Evolutionary conservation across 2,797 vertebrate species (phyloP), one percentile per base, ranked within the genome.

Genomic region (Cossypha heuglini): DNA sequence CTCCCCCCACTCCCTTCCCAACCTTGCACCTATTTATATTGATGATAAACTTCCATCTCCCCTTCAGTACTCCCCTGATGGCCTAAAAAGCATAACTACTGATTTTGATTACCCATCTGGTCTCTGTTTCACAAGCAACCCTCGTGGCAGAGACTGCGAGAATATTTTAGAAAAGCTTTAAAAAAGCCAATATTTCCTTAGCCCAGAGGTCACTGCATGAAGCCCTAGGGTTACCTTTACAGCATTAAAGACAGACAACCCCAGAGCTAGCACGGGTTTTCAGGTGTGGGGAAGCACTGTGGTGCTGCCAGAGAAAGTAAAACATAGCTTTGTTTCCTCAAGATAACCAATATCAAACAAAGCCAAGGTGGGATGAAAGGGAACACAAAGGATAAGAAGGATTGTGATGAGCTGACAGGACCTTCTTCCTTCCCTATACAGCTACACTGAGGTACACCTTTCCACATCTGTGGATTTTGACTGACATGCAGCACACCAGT

Each of bases 11-110:
- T 78, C 43, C 58, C 72, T 52, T 92, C 69, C 54, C 85, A 94
- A 64, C 48, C 37, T 63, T 91, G 66, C 37, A 74, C 49, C 74
- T 94, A 90, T 95, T 94, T 93, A 95, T 95, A 72, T 61, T 88
- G 76, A 91, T 79, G 67, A 88, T 66, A 69, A 72, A 75, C 82
- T 94, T 89, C 84, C 73, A 84, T 86, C 69, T 95, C 46, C 69
- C 79, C 58, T 90, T 88, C 87, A 78, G 78, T 72, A 81, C 66
- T 83, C 46, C 28, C 78, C 82, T 88, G 89, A 94, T 95, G 82
- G 79, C 76, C 95, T 94, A 86, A 88, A 86, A 90, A 91, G 59
- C 85, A 52, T 75, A 89, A 86, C 76, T 83, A 72, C 78, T 81
- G 69, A 88, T 93, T 95, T 78, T 94, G 72, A 95, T 95, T 92